Conservation (phyloP, 2,113 vertebrate genomes). For the Collichthys lucidus region DNA sequence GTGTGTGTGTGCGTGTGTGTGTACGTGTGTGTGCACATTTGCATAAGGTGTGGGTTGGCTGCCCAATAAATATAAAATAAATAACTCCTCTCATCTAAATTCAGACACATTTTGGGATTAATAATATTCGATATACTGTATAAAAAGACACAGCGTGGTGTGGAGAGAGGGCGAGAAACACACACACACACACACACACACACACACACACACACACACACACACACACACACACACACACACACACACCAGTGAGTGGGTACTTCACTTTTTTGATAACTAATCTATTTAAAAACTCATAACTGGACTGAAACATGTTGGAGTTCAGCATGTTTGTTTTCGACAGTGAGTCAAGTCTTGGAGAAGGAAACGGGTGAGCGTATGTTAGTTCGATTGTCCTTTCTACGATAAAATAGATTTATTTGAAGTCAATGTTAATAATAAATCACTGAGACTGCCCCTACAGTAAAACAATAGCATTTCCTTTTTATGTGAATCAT, state of each 20-base stretch:
- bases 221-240: constrained; percentile 3
- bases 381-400: background rate
- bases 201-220: too few species aligned
- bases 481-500: background rate
- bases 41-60: constrained; percentile 39
- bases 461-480: background rate
- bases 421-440: background rate
- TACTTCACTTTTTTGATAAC: background rate
- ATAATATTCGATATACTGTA: constrained; percentile 10
- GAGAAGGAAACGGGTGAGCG: background rate
- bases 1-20: too few species aligned
- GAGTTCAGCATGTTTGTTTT: background rate
- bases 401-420: background rate
- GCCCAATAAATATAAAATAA: constrained; percentile 9
- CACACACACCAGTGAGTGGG: constrained; percentile 5
- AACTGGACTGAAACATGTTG: background rate
- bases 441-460: background rate
- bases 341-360: background rate
- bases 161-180: background rate
- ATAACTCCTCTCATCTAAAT: constrained; percentile 11
- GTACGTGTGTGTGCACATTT: constrained; percentile 3
- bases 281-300: background rate
- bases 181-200: constrained; percentile 7
- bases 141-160: constrained; percentile 10
- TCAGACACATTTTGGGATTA: background rate